A percentile compares a stretch with the other conserved stretches of the same genome.
phyloP scores from a whole-genome alignment of 1,140 invertebrate genomes.

The Cardiocondyla obscurior region DNA sequence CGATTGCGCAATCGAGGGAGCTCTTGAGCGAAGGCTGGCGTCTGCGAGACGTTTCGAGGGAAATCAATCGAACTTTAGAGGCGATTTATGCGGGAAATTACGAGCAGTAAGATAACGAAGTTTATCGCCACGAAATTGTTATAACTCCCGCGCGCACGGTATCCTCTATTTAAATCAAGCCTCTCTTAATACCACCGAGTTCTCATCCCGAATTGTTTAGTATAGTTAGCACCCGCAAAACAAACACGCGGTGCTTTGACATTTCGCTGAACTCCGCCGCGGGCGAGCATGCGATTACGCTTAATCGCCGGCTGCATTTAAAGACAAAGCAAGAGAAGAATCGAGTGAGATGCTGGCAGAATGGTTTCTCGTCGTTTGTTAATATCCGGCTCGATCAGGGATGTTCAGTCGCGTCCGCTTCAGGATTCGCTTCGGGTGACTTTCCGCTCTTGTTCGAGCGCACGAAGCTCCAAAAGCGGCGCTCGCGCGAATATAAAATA shows the following conservation, averaged over 20 bases:
- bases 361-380: not conserved
- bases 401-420: not conserved
- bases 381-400: not conserved
- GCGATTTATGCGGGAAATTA: not conserved
- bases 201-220: slow-evolving; percentile 56
- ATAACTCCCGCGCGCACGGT: not conserved
- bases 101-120: not conserved
- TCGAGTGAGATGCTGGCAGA: not conserved
- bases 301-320: not conserved
- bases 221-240: slow-evolving; percentile 29
- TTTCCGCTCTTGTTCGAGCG: slow-evolving; percentile 38
- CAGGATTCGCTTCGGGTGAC: slow-evolving; percentile 39
- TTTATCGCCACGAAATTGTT: not conserved
- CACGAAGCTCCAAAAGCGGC: not conserved
- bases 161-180: not conserved
- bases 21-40: not conserved
- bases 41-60: not conserved
- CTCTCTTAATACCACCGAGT: slow-evolving; percentile 52
- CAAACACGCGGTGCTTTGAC: slow-evolving; percentile 28
- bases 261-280: not conserved
- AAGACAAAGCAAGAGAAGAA: not conserved
- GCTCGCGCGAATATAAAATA: not conserved
- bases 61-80: not conserved
- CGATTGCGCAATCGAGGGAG: slow-evolving; percentile 9
- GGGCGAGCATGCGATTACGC: not conserved